A percentile compares a stretch with the other conserved stretches of the same genome.
Conservation (phyloP, 2,797 vertebrate species). For the Anguilla anguilla region DNA sequence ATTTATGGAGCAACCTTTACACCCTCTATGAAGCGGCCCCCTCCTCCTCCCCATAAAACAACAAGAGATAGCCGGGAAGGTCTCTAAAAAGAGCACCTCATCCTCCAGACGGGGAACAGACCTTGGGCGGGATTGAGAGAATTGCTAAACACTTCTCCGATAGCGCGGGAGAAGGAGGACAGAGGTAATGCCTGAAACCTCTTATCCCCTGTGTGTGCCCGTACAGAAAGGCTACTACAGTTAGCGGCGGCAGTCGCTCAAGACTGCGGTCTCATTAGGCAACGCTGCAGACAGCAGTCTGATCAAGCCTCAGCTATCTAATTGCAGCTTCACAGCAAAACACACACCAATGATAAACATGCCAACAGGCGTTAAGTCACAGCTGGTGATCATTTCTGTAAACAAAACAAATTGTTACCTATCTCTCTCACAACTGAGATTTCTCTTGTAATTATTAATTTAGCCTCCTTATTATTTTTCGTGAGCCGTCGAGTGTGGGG, state of each 20-base stretch:
- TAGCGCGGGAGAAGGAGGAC: constrained; percentile 6
- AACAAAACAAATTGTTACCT: constrained; percentile 60
- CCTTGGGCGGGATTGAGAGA: constrained; percentile 32
- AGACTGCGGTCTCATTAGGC: constrained; percentile 59
- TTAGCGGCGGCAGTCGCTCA: constrained; percentile 28
- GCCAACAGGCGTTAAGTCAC: constrained; percentile 55
- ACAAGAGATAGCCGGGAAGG: constrained; percentile 50
- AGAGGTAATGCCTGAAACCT: constrained; percentile 14
- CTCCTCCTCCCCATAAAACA: constrained; percentile 64
- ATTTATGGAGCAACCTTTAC: constrained; percentile 74
- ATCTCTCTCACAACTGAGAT: constrained; percentile 42
- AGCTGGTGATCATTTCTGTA: constrained; percentile 54
- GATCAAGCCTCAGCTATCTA: constrained; percentile 46
- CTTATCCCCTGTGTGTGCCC: not conserved
- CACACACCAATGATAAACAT: constrained; percentile 42
- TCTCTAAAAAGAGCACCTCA: constrained; percentile 38
- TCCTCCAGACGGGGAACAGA: not conserved
- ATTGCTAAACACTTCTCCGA: constrained; percentile 25
- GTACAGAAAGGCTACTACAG: not conserved
- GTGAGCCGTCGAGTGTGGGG: constrained; percentile 44
- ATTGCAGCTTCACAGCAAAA: constrained; percentile 50
- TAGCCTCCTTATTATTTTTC: constrained; percentile 57
- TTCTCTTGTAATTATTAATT: constrained; percentile 66
- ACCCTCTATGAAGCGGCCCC: constrained; percentile 45
- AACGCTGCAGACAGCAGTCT: constrained; percentile 45